These are phyloP conservation scores for Puma concolor DNA, from an alignment of 2,113 vertebrate species.

Conservation along the genomic window DNA sequence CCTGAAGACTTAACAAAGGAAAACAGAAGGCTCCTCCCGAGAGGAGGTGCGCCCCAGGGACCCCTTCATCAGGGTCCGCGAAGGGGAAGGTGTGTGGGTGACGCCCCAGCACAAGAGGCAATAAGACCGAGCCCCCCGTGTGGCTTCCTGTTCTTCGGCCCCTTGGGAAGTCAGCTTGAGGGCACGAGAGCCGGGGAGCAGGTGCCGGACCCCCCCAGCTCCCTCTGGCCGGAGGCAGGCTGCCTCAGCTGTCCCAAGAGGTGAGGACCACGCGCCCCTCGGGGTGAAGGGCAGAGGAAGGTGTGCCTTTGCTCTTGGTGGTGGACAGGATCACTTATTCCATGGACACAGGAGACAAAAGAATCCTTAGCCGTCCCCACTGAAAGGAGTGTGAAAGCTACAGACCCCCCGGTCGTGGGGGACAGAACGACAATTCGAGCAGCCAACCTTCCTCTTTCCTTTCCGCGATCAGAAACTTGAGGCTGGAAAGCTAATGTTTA, in stretches of 20 bases:
- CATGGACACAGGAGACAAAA: neutral
- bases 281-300: no score
- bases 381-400: neutral
- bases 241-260: no score
- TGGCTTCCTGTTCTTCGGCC: neutral
- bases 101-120: neutral
- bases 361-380: neutral
- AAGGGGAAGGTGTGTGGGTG: neutral
- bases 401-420: neutral
- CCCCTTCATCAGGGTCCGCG: neutral
- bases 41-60: neutral
- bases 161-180: neutral
- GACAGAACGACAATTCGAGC: neutral
- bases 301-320: neutral
- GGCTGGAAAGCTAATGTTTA: neutral
- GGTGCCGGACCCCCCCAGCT: neutral
- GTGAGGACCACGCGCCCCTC: no score
- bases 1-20: neutral
- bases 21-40: neutral
- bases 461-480: neutral
- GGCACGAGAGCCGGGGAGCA: neutral
- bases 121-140: neutral
- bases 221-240: no score
- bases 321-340: neutral
- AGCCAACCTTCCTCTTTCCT: neutral